These are phyloP conservation scores for Brachionus rotundiformis DNA, from an alignment of 1,140 invertebrate species.

Conservation along the genomic window DNA sequence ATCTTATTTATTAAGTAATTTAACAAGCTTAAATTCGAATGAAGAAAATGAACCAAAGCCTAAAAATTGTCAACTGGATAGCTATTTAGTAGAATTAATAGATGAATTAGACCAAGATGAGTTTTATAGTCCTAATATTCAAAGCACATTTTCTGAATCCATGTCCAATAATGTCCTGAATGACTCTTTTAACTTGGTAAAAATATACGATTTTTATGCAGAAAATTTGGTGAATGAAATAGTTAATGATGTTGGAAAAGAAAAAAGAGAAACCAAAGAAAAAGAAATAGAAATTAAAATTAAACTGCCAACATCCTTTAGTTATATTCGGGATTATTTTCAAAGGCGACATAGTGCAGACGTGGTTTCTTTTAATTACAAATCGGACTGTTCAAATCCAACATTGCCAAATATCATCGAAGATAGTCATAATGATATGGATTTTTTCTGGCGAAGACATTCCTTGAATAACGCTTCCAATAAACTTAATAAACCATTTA, in stretches of 20 bases:
- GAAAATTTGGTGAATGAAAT: neutral
- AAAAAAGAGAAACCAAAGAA: neutral
- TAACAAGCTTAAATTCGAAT: neutral
- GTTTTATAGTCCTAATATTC: neutral
- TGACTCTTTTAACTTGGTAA: neutral
- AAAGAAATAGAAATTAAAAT: conserved; percentile 33
- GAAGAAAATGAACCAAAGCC: neutral
- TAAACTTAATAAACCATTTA: neutral
- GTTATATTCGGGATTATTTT: neutral
- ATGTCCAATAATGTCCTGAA: neutral
- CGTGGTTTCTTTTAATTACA: neutral
- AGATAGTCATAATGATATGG: neutral
- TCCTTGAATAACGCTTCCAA: neutral
- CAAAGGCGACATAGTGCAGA: conserved; percentile 1
- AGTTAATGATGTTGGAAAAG: conserved; percentile 14
- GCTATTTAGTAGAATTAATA: conserved; percentile 1
- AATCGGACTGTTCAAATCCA: neutral
- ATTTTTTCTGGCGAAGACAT: neutral
- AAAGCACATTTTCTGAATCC: neutral
- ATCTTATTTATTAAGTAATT: neutral
- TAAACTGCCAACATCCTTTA: neutral
- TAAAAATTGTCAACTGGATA: neutral
- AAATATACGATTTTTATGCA: conserved; percentile 2
- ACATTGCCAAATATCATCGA: conserved; percentile 24
- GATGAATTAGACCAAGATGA: conserved; percentile 1